Evolutionary conservation across 2,888 invertebrate genomes (phyloP).

Genomic region (Atethmia centrago): DNA sequence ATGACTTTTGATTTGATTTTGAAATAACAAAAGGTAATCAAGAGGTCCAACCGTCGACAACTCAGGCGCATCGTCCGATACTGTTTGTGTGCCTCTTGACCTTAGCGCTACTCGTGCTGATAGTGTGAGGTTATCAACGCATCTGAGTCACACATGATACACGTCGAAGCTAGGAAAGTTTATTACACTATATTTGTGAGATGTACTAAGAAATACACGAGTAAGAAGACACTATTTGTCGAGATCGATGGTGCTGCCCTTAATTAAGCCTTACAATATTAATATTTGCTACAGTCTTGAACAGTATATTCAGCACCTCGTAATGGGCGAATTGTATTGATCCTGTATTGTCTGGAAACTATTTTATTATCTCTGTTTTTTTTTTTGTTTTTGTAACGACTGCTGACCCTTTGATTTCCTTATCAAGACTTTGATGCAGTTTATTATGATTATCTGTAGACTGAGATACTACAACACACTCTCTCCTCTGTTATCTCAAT

Average conservation of each 20-base stretch:
- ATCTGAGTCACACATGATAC: conserved; percentile 51
- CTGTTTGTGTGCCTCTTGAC: conserved; percentile 38
- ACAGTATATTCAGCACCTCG: not conserved
- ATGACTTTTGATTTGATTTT: too few species aligned
- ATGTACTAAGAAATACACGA: not conserved
- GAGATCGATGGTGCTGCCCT: too few species aligned
- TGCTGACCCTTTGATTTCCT: not conserved
- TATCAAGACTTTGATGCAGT: not conserved
- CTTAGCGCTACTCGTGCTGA: conserved; percentile 34
- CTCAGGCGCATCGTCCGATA: conserved; percentile 37
- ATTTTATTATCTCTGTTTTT: not conserved
- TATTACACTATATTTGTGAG: conserved; percentile 15
- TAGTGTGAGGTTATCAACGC: conserved; percentile 48
- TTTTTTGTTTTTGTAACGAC: not conserved
- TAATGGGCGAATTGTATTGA: not conserved
- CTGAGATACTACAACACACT: not conserved
- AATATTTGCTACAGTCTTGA: not conserved
- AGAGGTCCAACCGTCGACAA: not conserved
- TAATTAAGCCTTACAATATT: too few species aligned
- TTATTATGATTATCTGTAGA: not conserved
- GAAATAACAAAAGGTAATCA: conserved; percentile 19
- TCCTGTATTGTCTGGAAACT: not conserved
- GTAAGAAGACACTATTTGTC: too few species aligned
- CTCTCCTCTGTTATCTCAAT: conserved; percentile 10
- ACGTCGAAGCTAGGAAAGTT: conserved; percentile 38